Conservation (phyloP, 2,888 invertebrate genomes). For the Spisula solida region DNA sequence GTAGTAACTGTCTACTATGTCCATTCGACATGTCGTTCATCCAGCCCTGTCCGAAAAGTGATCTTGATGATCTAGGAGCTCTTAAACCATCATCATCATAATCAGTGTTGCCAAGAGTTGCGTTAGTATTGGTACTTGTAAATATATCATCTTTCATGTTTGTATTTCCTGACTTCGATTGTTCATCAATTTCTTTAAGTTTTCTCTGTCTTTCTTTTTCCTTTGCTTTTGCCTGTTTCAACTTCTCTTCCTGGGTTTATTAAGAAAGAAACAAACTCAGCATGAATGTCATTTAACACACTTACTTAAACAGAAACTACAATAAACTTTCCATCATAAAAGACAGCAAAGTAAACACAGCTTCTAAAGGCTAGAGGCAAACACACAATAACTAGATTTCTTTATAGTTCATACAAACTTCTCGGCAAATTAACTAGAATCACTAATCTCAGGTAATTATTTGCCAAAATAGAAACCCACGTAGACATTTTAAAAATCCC, state of each 20-base stretch:
- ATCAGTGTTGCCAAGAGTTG: background rate
- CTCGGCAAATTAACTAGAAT: too few species aligned
- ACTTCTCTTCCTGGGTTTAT: slow-evolving; percentile 73
- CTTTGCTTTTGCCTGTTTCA: slow-evolving; percentile 74
- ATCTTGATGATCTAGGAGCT: slow-evolving; percentile 66
- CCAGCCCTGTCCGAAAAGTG: slow-evolving; percentile 55
- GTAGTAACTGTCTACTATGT: slow-evolving; percentile 66
- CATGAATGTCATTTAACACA: background rate
- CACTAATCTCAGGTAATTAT: too few species aligned
- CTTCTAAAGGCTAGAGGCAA: too few species aligned
- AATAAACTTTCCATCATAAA: background rate
- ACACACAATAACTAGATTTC: too few species aligned
- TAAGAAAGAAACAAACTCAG: background rate
- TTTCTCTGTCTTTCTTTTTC: slow-evolving; percentile 70
- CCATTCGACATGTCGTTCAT: slow-evolving; percentile 30
- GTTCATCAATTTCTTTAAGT: slow-evolving; percentile 60
- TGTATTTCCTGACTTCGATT: slow-evolving; percentile 31
- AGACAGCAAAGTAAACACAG: background rate
- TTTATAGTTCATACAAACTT: too few species aligned
- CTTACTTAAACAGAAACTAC: background rate
- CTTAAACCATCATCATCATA: slow-evolving; percentile 60
- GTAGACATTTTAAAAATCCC: too few species aligned
- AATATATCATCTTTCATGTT: background rate
- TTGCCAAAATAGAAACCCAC: too few species aligned
- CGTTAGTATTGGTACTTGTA: background rate